phyloP scores from a whole-genome alignment of 2,797 vertebrate species.

The Poecilia gillii region DNA sequence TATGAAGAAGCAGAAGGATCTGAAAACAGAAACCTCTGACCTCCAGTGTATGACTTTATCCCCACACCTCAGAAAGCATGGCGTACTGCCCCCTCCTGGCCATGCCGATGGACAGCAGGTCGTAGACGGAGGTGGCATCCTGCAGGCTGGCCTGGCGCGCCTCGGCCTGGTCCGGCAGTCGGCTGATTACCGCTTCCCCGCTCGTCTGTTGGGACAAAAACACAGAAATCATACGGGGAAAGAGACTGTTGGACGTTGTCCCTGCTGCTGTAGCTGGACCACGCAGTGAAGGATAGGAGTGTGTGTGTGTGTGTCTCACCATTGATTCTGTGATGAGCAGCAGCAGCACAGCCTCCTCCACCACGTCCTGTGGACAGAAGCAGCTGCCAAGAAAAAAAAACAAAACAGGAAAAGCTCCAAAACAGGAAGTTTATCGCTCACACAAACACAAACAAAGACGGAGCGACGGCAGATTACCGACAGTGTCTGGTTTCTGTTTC shows the following conservation, averaged over 20 bases:
- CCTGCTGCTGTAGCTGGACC: not conserved
- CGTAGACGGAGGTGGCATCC: slow-evolving; percentile 91
- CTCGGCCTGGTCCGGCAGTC: slow-evolving; percentile 89
- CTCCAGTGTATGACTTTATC: slow-evolving; percentile 1
- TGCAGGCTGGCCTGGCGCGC: slow-evolving; percentile 87
- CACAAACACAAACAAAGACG: slow-evolving; percentile 40
- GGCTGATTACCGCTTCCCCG: slow-evolving; percentile 92
- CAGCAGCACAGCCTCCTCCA: slow-evolving; percentile 95
- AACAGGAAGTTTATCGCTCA: slow-evolving; percentile 47
- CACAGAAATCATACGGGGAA: slow-evolving; percentile 23
- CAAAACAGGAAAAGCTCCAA: slow-evolving; percentile 62
- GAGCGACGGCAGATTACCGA: slow-evolving; percentile 21
- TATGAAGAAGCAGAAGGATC: not conserved
- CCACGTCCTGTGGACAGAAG: slow-evolving; percentile 97
- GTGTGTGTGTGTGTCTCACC: slow-evolving; percentile 83
- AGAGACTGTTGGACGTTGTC: not conserved
- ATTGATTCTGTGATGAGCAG: slow-evolving; percentile 97
- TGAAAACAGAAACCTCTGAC: slow-evolving; percentile 2
- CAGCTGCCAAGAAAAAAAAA: slow-evolving; percentile 81
- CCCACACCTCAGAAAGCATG: slow-evolving; percentile 94
- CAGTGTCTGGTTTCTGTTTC: slow-evolving; percentile 67
- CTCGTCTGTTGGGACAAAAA: slow-evolving; percentile 81
- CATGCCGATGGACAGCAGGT: slow-evolving; percentile 95
- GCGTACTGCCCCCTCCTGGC: slow-evolving; percentile 97
- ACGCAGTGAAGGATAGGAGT: not conserved